Base-by-base conservation (phyloP, 2,797 vertebrate genomes). In the Myotis daubentonii region DNA sequence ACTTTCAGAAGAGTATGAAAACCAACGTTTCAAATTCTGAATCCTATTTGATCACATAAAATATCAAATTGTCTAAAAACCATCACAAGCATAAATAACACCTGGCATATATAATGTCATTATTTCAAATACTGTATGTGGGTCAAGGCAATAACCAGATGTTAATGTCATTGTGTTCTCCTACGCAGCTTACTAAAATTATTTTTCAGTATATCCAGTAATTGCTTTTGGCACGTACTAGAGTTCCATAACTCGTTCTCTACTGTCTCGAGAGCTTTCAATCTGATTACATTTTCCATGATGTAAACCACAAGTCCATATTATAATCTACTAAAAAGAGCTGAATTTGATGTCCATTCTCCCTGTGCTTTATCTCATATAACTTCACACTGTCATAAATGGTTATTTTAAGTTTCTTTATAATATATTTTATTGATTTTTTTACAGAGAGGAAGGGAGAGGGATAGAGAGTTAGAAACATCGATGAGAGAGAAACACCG, bases 121-220 rank as follows among this genome's bases (percentile, higher is more conserved):
- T 98, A 97, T 91, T 98, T 98, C 96, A 97, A 97, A 96, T 71
- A 38, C 44, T 89, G 74, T 90, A 76, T 66, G 91, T 96, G 91
- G 93, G 97, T 95, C 98, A 83, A 97, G 80, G 96, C 95, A 96
- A 96, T 90, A 97, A 95, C 76, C 95, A 98, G 97, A 96, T 98
- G 95, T 96, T 97, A 97, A 95, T 97, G 79, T 86, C 95, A 96
- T 51, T 95, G 87, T 94, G 93, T 23, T 94, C 97, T 97, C 96
- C 97, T 95, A 97, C 66, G 30, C 3, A 7, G 80, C 90, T 84
- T 95, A 97, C 95, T 96, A 97, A 98, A 97, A 97, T 94, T 96
- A 75, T 96, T 97, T 96, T 97, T 93, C 71, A 62, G 66, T 78
- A 91, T 83, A 95, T 95, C 70, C 94, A 78, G 80, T 10, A 97